Evolutionary conservation across 2,797 vertebrate genomes (phyloP).

Genomic region (Paguma larvata): DNA sequence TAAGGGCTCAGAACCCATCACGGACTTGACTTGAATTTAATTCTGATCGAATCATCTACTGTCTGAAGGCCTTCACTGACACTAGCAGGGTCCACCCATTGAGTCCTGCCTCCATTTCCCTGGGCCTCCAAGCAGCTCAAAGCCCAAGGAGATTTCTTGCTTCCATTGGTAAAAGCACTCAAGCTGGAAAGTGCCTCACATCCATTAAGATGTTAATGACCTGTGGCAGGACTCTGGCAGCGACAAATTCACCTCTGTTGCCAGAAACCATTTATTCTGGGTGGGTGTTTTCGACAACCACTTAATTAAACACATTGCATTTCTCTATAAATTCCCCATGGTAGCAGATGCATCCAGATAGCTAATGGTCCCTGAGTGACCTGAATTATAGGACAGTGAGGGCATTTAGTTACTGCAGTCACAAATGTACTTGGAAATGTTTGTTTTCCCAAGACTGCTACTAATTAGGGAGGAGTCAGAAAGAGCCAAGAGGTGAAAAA

Average conservation of each 20-base stretch:
- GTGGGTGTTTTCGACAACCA: conserved; percentile 70
- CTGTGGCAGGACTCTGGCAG: conserved; percentile 75
- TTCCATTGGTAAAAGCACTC: conserved; percentile 49
- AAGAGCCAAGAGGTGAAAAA: conserved; percentile 47
- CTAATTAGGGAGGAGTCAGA: conserved; percentile 57
- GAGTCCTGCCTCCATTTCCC: not conserved
- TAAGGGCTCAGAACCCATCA: not conserved
- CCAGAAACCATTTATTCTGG: conserved; percentile 77
- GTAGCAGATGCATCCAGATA: conserved; percentile 63
- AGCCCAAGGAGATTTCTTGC: conserved; percentile 13
- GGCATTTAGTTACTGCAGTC: conserved; percentile 65
- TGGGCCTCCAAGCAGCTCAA: not conserved
- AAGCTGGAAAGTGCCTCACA: conserved; percentile 66
- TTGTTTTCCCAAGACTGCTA: conserved; percentile 65
- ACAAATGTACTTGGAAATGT: conserved; percentile 67
- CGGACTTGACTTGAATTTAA: not conserved
- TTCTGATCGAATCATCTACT: conserved; percentile 21
- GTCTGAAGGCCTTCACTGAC: not conserved
- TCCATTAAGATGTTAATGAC: conserved; percentile 80
- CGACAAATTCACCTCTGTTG: conserved; percentile 67
- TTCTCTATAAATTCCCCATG: conserved; percentile 78
- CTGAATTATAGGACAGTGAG: conserved; percentile 70
- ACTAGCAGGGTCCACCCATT: not conserved
- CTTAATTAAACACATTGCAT: conserved; percentile 81
- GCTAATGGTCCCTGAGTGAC: conserved; percentile 78